Conservation (phyloP, 2,888 invertebrate genomes). For the Stratiomys singularior region DNA sequence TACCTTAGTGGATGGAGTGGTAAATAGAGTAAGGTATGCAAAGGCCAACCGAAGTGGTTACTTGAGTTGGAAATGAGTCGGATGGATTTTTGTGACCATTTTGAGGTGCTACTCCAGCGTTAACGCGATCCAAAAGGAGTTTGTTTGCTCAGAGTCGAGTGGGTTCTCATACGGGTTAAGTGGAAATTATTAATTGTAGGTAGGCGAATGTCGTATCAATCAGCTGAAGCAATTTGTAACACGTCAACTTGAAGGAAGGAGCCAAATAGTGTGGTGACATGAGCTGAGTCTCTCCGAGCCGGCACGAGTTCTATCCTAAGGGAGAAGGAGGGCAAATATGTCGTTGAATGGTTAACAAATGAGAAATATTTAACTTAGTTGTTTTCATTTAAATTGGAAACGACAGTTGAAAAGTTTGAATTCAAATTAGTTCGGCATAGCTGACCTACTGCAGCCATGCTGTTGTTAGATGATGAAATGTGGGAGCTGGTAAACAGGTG, state of each 20-base stretch:
- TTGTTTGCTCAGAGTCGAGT: not conserved
- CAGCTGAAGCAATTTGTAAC: slow-evolving; percentile 32
- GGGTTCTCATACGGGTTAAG: not conserved
- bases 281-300: not conserved
- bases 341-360: too few species aligned
- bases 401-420: too few species aligned
- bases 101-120: not conserved
- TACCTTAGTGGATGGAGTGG: not conserved
- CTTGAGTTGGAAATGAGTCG: not conserved
- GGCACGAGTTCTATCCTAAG: not conserved
- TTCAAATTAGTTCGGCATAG: too few species aligned
- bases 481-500: too few species aligned
- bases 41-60: not conserved
- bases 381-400: too few species aligned
- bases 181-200: not conserved
- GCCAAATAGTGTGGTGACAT: not conserved
- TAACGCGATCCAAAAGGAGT: not conserved
- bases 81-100: too few species aligned
- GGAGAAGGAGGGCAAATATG: too few species aligned
- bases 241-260: not conserved
- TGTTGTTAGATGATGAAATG: too few species aligned
- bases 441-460: too few species aligned
- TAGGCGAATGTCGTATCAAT: slow-evolving; percentile 41
- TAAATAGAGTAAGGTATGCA: not conserved
- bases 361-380: too few species aligned